Evolutionary conservation across 2,888 invertebrate species (phyloP), one percentile per base, ranked within the genome.

Genomic region (Drosophila barbarae): DNA sequence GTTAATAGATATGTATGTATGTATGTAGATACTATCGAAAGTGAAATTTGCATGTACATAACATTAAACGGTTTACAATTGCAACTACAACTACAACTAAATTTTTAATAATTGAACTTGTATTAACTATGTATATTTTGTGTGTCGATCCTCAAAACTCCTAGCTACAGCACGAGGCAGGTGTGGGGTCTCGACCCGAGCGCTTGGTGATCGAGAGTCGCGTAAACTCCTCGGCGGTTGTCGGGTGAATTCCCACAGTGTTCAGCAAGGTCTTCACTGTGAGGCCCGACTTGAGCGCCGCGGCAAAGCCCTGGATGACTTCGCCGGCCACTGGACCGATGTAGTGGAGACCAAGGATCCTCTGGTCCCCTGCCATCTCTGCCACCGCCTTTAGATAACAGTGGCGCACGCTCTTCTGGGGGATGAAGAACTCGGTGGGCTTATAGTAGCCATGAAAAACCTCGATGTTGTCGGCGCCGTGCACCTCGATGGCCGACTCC

Each of bases 101-200:
- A 36, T 36, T 36, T 36, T 15, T 18, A 10, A 15, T 15, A 36
- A 15, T 18, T 36, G 5, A 36, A 36, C 36, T 12, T 32, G 4
- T 10, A 32, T 2, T 32, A 12, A 5, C 1, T 32, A 12, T 12
- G 1, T 13, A 4, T 4, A n/a, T 32, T 5, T 32, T 10, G 4
- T 32, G 32, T 4, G 12, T 12, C 12, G 32, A 32, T 12, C 13
- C 5, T 32, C 4, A 12, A 32, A 12, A 32, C 32, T 15, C 15
- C n/a, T 39, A 98, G 92, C 97, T 97, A 93, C 98, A 98, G 92
- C 98, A 98, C 28, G 96, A 95, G 35, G 96, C 95, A 36, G 96
- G 96, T 81, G 94, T 95, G 66, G 96, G 95, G 89, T 96, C 96
- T 77, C 92, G 91, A 53, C 97, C 97, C 46, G 97, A 97, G 71